phyloP scores from a whole-genome alignment of 2,888 invertebrate species.

The Cataglyphis albicans region DNA sequence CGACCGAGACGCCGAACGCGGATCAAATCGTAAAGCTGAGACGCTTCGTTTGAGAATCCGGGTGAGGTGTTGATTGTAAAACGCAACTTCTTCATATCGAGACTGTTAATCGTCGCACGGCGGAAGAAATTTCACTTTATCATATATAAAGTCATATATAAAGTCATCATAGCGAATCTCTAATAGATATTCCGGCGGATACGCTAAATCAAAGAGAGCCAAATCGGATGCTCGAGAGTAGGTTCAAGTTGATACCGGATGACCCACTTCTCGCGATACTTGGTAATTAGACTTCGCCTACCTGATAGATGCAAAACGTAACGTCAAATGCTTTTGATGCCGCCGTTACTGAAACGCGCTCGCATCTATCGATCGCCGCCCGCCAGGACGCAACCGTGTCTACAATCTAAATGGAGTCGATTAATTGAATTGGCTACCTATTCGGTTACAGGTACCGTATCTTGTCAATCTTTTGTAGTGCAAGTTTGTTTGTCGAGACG shows the following conservation, averaged over 20 bases:
- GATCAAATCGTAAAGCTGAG: conserved; percentile 8
- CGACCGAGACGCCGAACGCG: conserved; percentile 11
- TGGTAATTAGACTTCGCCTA: conserved; percentile 66
- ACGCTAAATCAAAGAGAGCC: conserved; percentile 2
- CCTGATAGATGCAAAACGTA: conserved; percentile 52
- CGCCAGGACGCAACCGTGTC: conserved; percentile 8
- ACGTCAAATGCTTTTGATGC: conserved; percentile 42
- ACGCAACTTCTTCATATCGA: neutral
- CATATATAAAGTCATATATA: neutral
- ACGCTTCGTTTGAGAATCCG: neutral
- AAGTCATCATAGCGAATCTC: neutral
- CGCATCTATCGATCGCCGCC: conserved; percentile 35
- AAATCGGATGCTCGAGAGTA: conserved; percentile 16
- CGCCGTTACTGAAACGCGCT: conserved; percentile 42
- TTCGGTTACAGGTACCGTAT: conserved; percentile 25
- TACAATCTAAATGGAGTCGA: conserved; percentile 41
- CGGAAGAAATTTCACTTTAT: conserved; percentile 38
- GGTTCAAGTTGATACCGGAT: conserved; percentile 52
- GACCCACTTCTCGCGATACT: conserved; percentile 67
- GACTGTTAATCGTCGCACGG: neutral
- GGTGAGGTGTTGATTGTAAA: conserved; percentile 13
- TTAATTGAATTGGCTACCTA: conserved; percentile 48
- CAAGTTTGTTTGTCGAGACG: conserved; percentile 1
- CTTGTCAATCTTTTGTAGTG: conserved; percentile 35
- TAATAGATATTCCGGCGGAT: neutral